Evolutionary conservation across 1,140 invertebrate species (phyloP).

Genomic region (Luehdorfia chinensis): DNA sequence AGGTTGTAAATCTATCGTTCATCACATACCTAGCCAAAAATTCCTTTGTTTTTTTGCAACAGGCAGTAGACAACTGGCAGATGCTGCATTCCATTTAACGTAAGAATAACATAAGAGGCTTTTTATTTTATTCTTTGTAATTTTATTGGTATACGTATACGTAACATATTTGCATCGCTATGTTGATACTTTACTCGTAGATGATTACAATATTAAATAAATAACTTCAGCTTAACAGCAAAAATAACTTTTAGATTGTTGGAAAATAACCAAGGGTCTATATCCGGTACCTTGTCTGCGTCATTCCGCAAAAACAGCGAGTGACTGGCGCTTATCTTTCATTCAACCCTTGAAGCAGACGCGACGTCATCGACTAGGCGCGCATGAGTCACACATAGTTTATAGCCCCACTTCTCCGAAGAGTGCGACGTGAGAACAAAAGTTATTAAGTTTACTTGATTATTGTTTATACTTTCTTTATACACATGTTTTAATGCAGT

Average conservation of each 20-base stretch:
- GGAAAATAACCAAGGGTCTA: constrained; percentile 6
- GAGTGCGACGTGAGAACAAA: constrained; percentile 21
- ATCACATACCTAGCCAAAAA: constrained; percentile 17
- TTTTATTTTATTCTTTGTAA: neutral
- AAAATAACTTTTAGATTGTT: too few species aligned
- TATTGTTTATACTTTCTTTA: neutral
- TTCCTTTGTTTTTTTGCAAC: constrained; percentile 12
- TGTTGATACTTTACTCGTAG: too few species aligned
- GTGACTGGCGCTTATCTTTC: constrained; percentile 32
- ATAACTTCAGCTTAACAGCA: neutral
- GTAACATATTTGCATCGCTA: too few species aligned
- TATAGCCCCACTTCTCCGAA: constrained; percentile 23
- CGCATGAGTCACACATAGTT: constrained; percentile 41
- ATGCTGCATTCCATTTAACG: constrained; percentile 6
- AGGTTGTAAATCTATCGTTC: constrained; percentile 9
- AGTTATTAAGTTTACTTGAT: neutral
- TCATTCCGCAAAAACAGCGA: constrained; percentile 27
- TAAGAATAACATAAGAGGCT: neutral
- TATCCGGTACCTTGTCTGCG: constrained; percentile 11
- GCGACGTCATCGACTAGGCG: constrained; percentile 32
- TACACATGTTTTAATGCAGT: too few species aligned
- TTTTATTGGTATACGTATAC: too few species aligned
- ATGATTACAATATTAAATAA: neutral
- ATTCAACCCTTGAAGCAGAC: constrained; percentile 43
- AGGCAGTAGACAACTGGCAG: constrained; percentile 2